Base-by-base conservation (phyloP, 1,140 invertebrate genomes). In the Drosophila tristis region DNA sequence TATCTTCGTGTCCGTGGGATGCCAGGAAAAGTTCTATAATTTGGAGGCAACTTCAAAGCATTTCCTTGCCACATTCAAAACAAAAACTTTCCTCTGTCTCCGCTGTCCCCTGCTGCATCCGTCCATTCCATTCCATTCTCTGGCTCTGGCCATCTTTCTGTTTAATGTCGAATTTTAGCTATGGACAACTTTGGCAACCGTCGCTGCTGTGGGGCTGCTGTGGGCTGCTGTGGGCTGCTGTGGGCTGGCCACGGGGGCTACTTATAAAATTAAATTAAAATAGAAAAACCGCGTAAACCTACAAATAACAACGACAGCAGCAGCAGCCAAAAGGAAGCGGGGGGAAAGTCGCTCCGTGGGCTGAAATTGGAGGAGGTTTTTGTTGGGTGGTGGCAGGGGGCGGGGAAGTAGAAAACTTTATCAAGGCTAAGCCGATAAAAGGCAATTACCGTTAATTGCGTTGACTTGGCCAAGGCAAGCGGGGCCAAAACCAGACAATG, bases 251-350 rank as follows among this genome's bases (percentile, higher is more conserved):
- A 47, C 11, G 55, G 60, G 61, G 71, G 58, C 75, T 77, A 87
- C 78, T 82, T 89, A 82, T 79, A 79, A 89, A 89, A 87, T 87
- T 84, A 89, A 87, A 87, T 87, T 89, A 87, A 87, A 87, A 89
- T 87, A 87, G 79, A 89, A 87, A 87, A 89, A 86, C 82, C 84
- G 82, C 84, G 75, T 79, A 89, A 87, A 77, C 79, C 79, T 62
- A 77, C 80, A 84, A 79, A 89, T 65, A 87, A 81, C 65, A 86
- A 71, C 57, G 67, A 70, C 50, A 66, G 67, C 64, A 53, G 66
- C 62, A 64, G 51, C 60, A 53, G 42, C 23, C 9, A 25, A 54
- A 65, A 67, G 20, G 13, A 25, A 47, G 44, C 2, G 2, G 26
- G 1, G 47, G 48, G 2, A 20, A 23, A 43, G 42, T 8, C 25